These are phyloP conservation scores for Leptopilina syphax DNA, from an alignment of 2,888 invertebrate species.

Conservation along the genomic window DNA sequence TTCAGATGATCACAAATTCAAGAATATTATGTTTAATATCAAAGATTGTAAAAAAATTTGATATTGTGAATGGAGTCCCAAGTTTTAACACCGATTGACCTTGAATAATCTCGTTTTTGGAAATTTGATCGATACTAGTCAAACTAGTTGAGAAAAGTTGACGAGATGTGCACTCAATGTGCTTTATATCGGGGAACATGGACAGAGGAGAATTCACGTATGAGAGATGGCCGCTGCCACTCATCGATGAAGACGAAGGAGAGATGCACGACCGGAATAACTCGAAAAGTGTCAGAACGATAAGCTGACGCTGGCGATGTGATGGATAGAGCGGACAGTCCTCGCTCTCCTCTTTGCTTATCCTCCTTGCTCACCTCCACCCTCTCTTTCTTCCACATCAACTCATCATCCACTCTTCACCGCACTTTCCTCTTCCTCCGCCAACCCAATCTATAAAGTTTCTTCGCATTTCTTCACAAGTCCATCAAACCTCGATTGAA, in stretches of 20 bases:
- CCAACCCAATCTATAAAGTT: conserved; percentile 12
- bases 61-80: background rate
- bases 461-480: conserved; percentile 16
- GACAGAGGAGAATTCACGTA: conserved; percentile 44
- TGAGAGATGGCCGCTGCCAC: conserved; percentile 46
- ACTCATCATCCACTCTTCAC: conserved; percentile 47
- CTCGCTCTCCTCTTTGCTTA: conserved; percentile 59
- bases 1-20: too few relatives aligned
- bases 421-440: conserved; percentile 52
- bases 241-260: conserved; percentile 52
- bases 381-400: conserved; percentile 42
- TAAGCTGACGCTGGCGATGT: conserved; percentile 76
- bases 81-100: conserved; percentile 69
- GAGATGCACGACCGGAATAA: conserved; percentile 73
- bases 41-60: too few relatives aligned
- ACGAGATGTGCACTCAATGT: conserved; percentile 42
- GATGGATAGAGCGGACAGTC: conserved; percentile 69
- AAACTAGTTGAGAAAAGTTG: conserved; percentile 70
- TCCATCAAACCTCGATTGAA: conserved; percentile 26
- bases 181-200: conserved; percentile 44
- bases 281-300: conserved; percentile 77
- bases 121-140: conserved; percentile 76
- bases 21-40: too few relatives aligned
- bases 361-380: conserved; percentile 54
- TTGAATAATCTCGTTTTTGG: conserved; percentile 71